A percentile compares a stretch with the other conserved stretches of the same genome.
These are phyloP conservation scores for Bradysia coprophila DNA, from an alignment of 1,140 invertebrate genomes.

Conservation along the genomic window DNA sequence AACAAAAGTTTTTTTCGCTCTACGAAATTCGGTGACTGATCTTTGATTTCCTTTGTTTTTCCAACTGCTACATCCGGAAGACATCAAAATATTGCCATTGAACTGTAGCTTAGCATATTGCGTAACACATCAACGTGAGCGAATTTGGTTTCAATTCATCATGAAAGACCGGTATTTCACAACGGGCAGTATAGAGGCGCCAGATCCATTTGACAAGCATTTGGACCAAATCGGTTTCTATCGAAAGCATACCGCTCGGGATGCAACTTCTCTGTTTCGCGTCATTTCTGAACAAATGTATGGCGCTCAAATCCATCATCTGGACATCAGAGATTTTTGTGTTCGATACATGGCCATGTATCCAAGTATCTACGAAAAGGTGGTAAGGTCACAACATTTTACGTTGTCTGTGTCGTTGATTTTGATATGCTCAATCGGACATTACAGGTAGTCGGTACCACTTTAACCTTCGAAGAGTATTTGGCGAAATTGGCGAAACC, in stretches of 20 bases:
- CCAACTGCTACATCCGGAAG: too few relatives aligned
- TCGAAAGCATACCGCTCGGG: slow-evolving; percentile 63
- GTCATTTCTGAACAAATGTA: slow-evolving; percentile 72
- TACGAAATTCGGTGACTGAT: too few relatives aligned
- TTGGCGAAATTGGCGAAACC: slow-evolving; percentile 44
- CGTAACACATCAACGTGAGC: too few relatives aligned
- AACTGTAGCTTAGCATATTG: too few relatives aligned
- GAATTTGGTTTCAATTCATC: too few relatives aligned
- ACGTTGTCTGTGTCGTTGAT: slow-evolving; percentile 3
- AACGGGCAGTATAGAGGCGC: slow-evolving; percentile 20
- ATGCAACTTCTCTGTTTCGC: slow-evolving; percentile 68
- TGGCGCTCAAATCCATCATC: slow-evolving; percentile 54
- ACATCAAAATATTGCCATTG: too few relatives aligned
- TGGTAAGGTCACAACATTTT: slow-evolving; percentile 4
- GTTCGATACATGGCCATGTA: slow-evolving; percentile 47
- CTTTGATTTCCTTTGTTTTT: too few relatives aligned
- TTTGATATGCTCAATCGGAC: neutral
- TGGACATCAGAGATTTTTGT: slow-evolving; percentile 49
- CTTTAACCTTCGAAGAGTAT: slow-evolving; percentile 39
- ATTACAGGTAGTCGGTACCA: slow-evolving; percentile 26
- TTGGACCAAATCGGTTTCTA: slow-evolving; percentile 57
- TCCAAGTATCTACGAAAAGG: slow-evolving; percentile 28
- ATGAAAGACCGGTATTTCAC: too few relatives aligned
- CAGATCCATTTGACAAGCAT: slow-evolving; percentile 47
- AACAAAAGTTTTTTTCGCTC: too few relatives aligned